Conservation (phyloP, 2,888 invertebrate genomes). For the Agrochola circellaris region DNA sequence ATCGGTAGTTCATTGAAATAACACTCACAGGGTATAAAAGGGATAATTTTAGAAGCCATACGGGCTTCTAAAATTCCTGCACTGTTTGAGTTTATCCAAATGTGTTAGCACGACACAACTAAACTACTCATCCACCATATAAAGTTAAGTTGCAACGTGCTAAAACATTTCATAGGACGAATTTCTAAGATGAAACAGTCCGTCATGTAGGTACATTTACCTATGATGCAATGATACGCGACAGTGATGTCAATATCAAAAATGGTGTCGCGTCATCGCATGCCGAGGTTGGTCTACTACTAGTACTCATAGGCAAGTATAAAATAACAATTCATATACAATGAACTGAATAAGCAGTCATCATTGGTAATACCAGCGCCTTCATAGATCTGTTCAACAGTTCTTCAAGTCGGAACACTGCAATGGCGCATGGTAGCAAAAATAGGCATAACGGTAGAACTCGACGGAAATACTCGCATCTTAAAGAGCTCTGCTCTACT, state of each 20-base stretch:
- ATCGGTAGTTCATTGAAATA: conserved; percentile 1
- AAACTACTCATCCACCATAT: neutral
- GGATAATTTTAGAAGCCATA: neutral
- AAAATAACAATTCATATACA: neutral
- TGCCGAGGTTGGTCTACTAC: neutral
- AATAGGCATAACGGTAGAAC: neutral
- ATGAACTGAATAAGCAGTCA: neutral
- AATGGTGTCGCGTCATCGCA: conserved; percentile 20
- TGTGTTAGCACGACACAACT: neutral
- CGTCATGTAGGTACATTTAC: neutral
- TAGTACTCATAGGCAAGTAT: neutral
- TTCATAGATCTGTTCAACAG: neutral
- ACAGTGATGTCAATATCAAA: conserved; percentile 25
- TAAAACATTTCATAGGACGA: conserved; percentile 1
- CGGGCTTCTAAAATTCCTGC: neutral
- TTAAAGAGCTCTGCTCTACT: neutral
- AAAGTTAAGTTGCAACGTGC: neutral
- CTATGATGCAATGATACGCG: conserved; percentile 22
- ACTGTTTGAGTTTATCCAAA: neutral
- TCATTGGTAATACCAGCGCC: neutral
- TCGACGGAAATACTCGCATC: no score
- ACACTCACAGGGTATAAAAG: neutral
- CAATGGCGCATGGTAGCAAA: neutral
- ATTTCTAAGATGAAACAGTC: neutral
- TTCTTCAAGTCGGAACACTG: neutral